Evolutionary conservation across 2,797 vertebrate species (phyloP).

Genomic region (Cyprinodon diabolis): DNA sequence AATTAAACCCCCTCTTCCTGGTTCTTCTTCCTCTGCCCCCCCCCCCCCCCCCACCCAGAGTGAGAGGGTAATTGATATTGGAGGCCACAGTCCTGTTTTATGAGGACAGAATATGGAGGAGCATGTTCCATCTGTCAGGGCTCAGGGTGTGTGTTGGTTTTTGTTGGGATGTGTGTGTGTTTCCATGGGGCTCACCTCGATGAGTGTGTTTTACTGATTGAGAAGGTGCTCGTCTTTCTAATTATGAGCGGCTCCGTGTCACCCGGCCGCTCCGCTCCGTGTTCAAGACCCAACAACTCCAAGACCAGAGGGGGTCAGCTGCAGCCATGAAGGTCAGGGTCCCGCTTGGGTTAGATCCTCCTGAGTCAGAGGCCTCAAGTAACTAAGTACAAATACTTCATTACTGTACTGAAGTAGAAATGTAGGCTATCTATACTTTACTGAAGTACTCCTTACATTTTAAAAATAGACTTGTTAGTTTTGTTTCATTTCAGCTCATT

Average conservation of each 20-base stretch:
- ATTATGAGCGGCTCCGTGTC: neutral
- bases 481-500: too few species aligned
- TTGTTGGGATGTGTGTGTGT: conserved; percentile 22
- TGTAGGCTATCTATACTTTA: too few species aligned
- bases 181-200: conserved; percentile 39
- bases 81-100: conserved; percentile 75
- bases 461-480: too few species aligned
- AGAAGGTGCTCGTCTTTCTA: conserved; percentile 16
- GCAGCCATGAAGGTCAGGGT: too few species aligned
- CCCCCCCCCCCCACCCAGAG: conserved; percentile 32
- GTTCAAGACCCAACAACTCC: too few species aligned
- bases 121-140: conserved; percentile 76
- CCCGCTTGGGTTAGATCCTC: too few species aligned
- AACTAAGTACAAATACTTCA: too few species aligned
- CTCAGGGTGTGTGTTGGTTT: conserved; percentile 27
- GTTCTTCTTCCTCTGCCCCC: conserved; percentile 1
- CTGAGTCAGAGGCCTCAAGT: too few species aligned
- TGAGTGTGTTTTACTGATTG: conserved; percentile 28
- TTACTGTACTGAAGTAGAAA: too few species aligned
- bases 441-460: too few species aligned
- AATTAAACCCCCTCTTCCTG: conserved; percentile 49
- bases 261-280: too few species aligned
- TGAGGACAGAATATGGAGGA: conserved; percentile 77
- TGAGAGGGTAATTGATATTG: conserved; percentile 80
- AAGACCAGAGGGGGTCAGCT: too few species aligned